Base-by-base conservation (phyloP, 2,113 vertebrate genomes). In the Mustela lutreola region DNA sequence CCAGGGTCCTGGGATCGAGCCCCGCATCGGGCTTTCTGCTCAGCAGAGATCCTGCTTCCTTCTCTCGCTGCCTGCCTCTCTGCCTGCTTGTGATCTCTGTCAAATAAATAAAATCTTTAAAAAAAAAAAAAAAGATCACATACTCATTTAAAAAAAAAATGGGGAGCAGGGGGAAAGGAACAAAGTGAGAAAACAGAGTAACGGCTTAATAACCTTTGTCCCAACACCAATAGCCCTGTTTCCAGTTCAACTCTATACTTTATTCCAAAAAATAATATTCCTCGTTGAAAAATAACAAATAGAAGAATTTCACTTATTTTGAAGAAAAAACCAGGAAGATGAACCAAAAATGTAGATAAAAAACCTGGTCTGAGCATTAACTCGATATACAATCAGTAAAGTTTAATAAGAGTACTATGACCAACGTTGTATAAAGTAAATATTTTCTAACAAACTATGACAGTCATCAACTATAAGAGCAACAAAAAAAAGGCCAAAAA, bases 241-340 rank as follows among this genome's bases (percentile, higher is more conserved):
- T 94, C 26, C 18, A 62, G 50, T 67, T 85, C 19, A 83, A 65
- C 14, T 82, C 26, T 67, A 0, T 83, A 62, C 85, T 97, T 76
- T 78, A 95, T 80, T 56, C 42, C 50, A 89, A 28, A 89, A 97
- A 79, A 95, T 71, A 88, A 89, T 7, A 91, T 28, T 67, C 18
- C 78, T 2, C 7, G 48, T 96, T 85, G n/a, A 87, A 95, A 89
- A 82, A 71, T 70, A 89, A 63, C 50, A 87, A 87, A 28, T 2
- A 80, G 10, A 62, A 93, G 4, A 91, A 82, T 91, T 86, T 80
- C 2, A 87, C 48, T 89, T 92, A 76, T 12, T 70, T 80, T 33
- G 5, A 92, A 76, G 48, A 87, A 83, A 97, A 96, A 97, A 94
- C 50, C 19, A 73, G n/a, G 36, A 79, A 91, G 58, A 93, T 67